A percentile compares a stretch with the other conserved stretches of the same genome.
Evolutionary conservation across 2,888 invertebrate species (phyloP).

Genomic region (Luffia ferchaultella): DNA sequence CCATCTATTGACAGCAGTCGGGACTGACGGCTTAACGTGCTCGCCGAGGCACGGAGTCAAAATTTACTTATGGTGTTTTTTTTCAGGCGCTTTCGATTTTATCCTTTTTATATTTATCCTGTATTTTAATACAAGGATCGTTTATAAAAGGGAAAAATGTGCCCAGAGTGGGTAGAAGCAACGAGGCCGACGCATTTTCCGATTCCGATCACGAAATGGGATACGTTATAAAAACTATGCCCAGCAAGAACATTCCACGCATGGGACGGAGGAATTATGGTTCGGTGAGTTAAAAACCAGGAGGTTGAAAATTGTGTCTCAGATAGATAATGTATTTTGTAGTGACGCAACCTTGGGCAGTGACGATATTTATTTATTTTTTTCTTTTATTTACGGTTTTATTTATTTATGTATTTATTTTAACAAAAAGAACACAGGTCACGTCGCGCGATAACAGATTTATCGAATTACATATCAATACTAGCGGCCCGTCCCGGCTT

Average conservation of each 20-base stretch:
- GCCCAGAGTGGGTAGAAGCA: constrained; percentile 51
- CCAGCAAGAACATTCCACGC: constrained; percentile 50
- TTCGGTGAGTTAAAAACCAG: constrained; percentile 31
- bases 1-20: too few species aligned
- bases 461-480: too few species aligned
- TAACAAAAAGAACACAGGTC: background rate
- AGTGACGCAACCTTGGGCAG: background rate
- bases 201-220: constrained; percentile 45
- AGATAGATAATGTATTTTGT: background rate
- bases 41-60: too few species aligned
- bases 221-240: constrained; percentile 51
- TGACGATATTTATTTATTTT: too few species aligned
- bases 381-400: too few species aligned
- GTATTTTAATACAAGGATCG: constrained; percentile 22
- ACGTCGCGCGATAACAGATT: too few species aligned
- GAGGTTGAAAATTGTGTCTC: background rate
- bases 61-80: too few species aligned
- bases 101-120: too few species aligned
- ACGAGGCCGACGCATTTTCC: constrained; percentile 39
- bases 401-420: background rate
- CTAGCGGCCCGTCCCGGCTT: too few species aligned
- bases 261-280: constrained; percentile 56
- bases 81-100: too few species aligned
- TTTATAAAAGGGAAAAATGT: constrained; percentile 56
- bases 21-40: too few species aligned